A percentile compares a stretch with the other conserved stretches of the same genome.
Evolutionary conservation across 1,140 invertebrate species (phyloP).

Genomic region (Trachymyrmex cornetzi): DNA sequence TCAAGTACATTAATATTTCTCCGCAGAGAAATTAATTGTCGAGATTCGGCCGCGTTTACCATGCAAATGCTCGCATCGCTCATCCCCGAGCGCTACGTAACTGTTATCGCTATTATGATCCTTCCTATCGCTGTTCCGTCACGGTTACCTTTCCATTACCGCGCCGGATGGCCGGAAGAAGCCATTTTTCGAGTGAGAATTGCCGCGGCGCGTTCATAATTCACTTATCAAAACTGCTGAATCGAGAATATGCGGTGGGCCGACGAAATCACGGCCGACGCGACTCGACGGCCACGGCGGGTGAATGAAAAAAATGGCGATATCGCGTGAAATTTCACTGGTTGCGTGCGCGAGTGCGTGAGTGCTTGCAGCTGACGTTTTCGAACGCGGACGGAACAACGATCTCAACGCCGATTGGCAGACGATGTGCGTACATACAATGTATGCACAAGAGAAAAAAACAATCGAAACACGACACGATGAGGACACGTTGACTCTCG

Average conservation of each 20-base stretch:
- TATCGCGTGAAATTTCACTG: constrained; percentile 31
- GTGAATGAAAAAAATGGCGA: constrained; percentile 12
- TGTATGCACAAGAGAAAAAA: constrained; percentile 11
- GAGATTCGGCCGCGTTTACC: constrained; percentile 25
- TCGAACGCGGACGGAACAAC: constrained; percentile 4
- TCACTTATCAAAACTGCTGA: constrained; percentile 64
- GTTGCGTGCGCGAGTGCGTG: neutral
- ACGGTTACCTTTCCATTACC: constrained; percentile 56
- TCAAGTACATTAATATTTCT: constrained; percentile 37
- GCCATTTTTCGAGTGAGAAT: constrained; percentile 59
- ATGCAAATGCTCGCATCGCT: constrained; percentile 49
- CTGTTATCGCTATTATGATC: constrained; percentile 57
- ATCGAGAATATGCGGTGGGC: constrained; percentile 45
- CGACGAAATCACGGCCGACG: constrained; percentile 24
- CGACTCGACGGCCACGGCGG: neutral
- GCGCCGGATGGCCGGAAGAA: constrained; percentile 57
- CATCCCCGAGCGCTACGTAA: constrained; percentile 20
- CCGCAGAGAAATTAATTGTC: constrained; percentile 35
- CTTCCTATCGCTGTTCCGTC: constrained; percentile 52
- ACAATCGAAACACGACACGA: constrained; percentile 34
- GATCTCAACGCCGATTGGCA: constrained; percentile 39
- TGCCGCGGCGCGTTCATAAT: constrained; percentile 48
- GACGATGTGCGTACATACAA: neutral
- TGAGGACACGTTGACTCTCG: constrained; percentile 39
- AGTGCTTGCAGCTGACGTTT: neutral